Conservation (phyloP, 2,888 invertebrate species). For the Himalopsyche tibetana region DNA sequence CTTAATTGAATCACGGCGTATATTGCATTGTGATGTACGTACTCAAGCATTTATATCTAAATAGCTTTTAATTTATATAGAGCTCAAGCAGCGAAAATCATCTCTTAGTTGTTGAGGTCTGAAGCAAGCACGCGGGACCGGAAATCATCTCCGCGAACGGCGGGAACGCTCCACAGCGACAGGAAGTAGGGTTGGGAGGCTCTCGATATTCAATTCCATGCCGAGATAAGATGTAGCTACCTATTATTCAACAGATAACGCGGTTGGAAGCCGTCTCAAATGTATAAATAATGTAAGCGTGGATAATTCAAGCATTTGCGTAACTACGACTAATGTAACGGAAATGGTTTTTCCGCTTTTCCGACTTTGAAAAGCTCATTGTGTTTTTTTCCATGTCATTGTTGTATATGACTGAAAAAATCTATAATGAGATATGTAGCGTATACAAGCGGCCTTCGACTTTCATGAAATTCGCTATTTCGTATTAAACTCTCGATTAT, state of each 20-base stretch:
- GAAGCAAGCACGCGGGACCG: slow-evolving; percentile 45
- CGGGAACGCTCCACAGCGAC: slow-evolving; percentile 39
- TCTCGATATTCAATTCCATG: slow-evolving; percentile 55
- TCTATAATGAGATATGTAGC: too few relatives aligned
- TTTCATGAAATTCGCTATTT: too few relatives aligned
- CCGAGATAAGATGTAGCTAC: slow-evolving; percentile 50
- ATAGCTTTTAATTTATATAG: background rate
- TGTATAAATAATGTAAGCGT: slow-evolving; percentile 4
- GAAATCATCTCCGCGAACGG: slow-evolving; percentile 55
- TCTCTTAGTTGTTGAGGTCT: background rate
- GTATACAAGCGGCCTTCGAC: too few relatives aligned
- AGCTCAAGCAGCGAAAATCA: background rate
- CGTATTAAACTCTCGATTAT: too few relatives aligned
- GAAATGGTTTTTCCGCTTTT: slow-evolving; percentile 56
- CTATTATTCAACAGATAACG: slow-evolving; percentile 46
- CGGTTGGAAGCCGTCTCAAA: slow-evolving; percentile 18
- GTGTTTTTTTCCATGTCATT: slow-evolving; percentile 14
- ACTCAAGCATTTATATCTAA: too few relatives aligned
- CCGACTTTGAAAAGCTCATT: slow-evolving; percentile 39
- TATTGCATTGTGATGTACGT: too few relatives aligned
- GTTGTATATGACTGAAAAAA: background rate
- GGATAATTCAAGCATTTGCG: slow-evolving; percentile 61
- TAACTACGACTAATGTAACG: slow-evolving; percentile 62
- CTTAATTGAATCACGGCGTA: too few relatives aligned
- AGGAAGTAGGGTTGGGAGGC: slow-evolving; percentile 34